Conservation (phyloP, 2,888 invertebrate species). For the Steinernema carpocapsae region DNA sequence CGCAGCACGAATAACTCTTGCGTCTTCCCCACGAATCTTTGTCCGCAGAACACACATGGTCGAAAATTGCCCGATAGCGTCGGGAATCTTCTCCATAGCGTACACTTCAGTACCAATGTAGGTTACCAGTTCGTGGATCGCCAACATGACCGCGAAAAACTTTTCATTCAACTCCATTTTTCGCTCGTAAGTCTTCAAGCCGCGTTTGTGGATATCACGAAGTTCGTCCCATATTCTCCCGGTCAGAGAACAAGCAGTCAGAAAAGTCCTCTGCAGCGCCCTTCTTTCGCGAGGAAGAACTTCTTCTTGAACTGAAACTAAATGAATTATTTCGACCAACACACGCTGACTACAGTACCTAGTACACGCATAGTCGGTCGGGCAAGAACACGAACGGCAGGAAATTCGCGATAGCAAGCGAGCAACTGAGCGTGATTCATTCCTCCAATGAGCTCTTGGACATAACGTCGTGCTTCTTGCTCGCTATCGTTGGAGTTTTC, state of each 20-base stretch:
- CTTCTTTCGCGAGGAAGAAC: background rate
- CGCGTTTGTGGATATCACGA: background rate
- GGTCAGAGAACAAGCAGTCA: background rate
- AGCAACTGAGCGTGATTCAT: too few species aligned
- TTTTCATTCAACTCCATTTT: too few species aligned
- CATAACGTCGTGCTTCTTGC: too few species aligned
- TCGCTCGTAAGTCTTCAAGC: too few species aligned
- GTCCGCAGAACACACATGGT: background rate
- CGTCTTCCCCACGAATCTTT: background rate
- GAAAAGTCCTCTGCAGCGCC: background rate
- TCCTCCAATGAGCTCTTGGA: too few species aligned
- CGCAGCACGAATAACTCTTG: background rate
- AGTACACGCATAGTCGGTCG: too few species aligned
- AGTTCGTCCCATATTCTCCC: background rate
- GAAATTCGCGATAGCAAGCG: too few species aligned
- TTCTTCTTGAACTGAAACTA: background rate
- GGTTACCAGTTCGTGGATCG: background rate
- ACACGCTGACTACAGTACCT: too few species aligned
- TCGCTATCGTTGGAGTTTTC: too few species aligned
- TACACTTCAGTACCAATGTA: background rate
- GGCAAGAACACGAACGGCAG: too few species aligned
- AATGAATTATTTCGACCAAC: too few species aligned
- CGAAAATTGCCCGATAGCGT: background rate
- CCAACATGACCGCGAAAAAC: background rate
- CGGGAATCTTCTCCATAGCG: background rate